Base-by-base conservation (phyloP, 1,140 invertebrate species). In the Drosophila dunni region DNA sequence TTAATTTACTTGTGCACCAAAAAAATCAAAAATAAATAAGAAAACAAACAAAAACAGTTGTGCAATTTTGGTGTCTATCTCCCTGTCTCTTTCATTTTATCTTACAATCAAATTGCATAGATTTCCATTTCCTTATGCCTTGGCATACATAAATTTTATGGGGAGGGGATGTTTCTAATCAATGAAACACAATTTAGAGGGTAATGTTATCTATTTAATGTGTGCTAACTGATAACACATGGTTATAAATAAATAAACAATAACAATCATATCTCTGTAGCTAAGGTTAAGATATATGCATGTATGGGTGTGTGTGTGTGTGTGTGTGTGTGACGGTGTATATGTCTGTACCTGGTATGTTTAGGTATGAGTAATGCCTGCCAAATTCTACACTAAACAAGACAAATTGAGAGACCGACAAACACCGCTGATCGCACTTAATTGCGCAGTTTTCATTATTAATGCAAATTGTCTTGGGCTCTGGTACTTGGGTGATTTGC, bases 371-470 rank as follows among this genome's bases (percentile, higher is more conserved):
- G 58, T 69, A 75, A 70, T 75, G 13, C 44, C 45, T 50, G 33
- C 42, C 64, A 50, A 62, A 62, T 48, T 73, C 24, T 29, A 60
- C 57, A 53, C 57, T 53, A 70, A 70, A 70, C 58, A 51, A 70
- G 17, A 11, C 36, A 45, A 69, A 70, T 70, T 70, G 67, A 70
- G 61, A 50, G 24, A 53, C 58, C 29, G 62, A 58, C 63, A 73
- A 60, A 73, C 29, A 63, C 44, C 56, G 61, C 62, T 74, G 71
- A 74, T 62, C 65, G 65, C 57, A 50, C 50, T 74, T 74, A 74
- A 74, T 69, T 74, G 65, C 65, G 71, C 71, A 74, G 71, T 74
- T 74, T 68, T 62, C 57, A 62, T 46, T 48, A 74, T 74, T 74
- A 74, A 74, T 74, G 71, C 65, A 74, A 74, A 74, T 68, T 74